Evolutionary conservation across 2,888 invertebrate genomes (phyloP), one percentile per base, ranked within the genome.

Genomic region (Caenorhabditis zanzibari): DNA sequence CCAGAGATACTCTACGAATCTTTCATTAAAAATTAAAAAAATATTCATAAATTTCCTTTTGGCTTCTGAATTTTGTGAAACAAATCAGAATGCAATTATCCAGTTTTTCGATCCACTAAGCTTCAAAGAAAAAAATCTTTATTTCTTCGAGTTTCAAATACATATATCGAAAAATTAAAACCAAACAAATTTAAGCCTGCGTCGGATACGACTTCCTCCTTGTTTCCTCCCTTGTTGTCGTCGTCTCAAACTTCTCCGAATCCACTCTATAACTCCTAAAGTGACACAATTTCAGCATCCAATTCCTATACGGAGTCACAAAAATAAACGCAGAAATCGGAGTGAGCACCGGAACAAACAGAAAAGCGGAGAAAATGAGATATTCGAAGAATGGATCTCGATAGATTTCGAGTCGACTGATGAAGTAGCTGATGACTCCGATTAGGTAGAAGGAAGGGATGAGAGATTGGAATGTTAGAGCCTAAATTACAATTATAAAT

Each of bases 401-500:
- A 32, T 54, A 63, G 44, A 80, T 72, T 26, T 44, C 64, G n/a
- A 80, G 56, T 24, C 68, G 80, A 14, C 72, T 38, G 54, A 80
- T 19, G 32, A 63, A 41, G 41, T 80, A 80, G 7, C 47, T 47
- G 24, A 22, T 47, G 4, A 80, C 63, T 38, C 64, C 72, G 56
- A 80, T 59, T 19, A 52, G 32, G 44, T 56, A 80, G 58, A 80
- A 80, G 54, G 52, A 38, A 14, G 80, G 80, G n/a, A 80, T 47
- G 16, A 49, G 3, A 0, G 80, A 64, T 58, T 80, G 80, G 54
- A 68, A 72, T 28, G 80, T 80, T 14, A 80, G 66, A 4, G 72
- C 80, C 66, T 75, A 22, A 28, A 75, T n/a, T n/a, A 7, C 9
- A 28, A 59, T 2, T n/a, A n/a, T 6, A 19, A 19, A 0, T 0